Percentiles rank a stretch among this genome's conserved stretches.
These are phyloP conservation scores for Mastigias papua DNA, from an alignment of 30 jellyfish, hydroid and myxozoan species.

Conservation along the genomic window DNA sequence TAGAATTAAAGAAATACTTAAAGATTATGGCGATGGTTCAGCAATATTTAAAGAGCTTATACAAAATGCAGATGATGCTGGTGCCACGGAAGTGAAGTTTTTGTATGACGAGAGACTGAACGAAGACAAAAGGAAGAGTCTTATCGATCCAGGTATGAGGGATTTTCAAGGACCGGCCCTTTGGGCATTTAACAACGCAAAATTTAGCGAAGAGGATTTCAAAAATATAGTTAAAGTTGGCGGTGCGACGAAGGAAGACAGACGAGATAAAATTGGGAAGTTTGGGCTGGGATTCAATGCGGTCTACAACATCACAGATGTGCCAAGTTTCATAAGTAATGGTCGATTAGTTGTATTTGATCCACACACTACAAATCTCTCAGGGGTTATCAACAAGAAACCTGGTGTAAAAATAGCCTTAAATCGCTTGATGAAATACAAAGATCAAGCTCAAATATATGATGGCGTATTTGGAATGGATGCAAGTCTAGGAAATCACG, in stretches of 20 bases:
- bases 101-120: conserved; percentile 80
- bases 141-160: conserved; percentile 66
- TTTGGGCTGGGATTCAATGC: conserved; percentile 93
- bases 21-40: conserved; percentile 84
- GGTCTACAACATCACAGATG: conserved; percentile 88
- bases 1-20: conserved; percentile 64
- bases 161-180: conserved; percentile 94
- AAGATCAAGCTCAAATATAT: conserved; percentile 61
- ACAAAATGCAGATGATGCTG: conserved; percentile 96
- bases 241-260: conserved; percentile 86
- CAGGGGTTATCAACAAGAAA: conserved; percentile 58
- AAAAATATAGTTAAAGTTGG: conserved; percentile 70
- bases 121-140: conserved; percentile 2
- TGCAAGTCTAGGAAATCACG: conserved; percentile 20
- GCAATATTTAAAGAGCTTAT: conserved; percentile 82
- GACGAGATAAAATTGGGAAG: conserved; percentile 75
- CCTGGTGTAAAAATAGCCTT: conserved; percentile 80
- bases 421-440: conserved; percentile 12
- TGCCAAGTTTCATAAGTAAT: conserved; percentile 81
- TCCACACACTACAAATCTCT: conserved; percentile 82
- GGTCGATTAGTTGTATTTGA: conserved; percentile 74
- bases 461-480: conserved; percentile 82
- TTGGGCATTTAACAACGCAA: conserved; percentile 78
- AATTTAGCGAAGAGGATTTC: conserved; percentile 72
- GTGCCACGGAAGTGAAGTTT: conserved; percentile 71